Conservation (phyloP, 2,888 invertebrate genomes). For the Acanthosepion lycidas region DNA sequence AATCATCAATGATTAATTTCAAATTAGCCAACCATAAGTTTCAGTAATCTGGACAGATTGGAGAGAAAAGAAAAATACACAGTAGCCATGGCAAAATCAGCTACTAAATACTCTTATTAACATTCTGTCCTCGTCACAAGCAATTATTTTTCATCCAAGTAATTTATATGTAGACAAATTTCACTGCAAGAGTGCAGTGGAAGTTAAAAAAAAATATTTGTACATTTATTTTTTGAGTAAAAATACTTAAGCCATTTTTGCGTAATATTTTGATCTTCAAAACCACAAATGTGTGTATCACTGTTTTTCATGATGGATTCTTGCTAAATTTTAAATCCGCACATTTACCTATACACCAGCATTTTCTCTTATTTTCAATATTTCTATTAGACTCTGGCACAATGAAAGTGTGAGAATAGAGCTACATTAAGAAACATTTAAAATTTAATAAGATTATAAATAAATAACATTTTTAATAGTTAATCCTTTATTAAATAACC, state of each 20-base stretch:
- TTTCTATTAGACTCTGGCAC: background rate
- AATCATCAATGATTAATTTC: too few species aligned
- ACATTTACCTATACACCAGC: background rate
- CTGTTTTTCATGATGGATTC: background rate
- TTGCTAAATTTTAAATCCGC: too few species aligned
- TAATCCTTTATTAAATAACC: background rate
- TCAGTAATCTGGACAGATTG: background rate
- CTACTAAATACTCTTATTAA: background rate
- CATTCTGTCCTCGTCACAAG: background rate
- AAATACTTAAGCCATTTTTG: background rate
- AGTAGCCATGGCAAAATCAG: background rate
- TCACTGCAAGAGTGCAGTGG: background rate
- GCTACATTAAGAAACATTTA: background rate
- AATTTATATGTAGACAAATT: background rate
- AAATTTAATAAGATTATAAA: background rate
- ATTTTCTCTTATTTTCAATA: background rate
- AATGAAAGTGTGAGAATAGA: background rate
- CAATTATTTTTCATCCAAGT: background rate
- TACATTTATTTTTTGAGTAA: background rate
- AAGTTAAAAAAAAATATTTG: background rate
- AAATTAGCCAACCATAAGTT: background rate
- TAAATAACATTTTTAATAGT: too few species aligned
- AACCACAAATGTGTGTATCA: background rate
- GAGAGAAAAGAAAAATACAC: background rate
- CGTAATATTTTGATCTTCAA: background rate